Evolutionary conservation across 2,113 vertebrate species (phyloP).

Genomic region (Megaptera novaeangliae): DNA sequence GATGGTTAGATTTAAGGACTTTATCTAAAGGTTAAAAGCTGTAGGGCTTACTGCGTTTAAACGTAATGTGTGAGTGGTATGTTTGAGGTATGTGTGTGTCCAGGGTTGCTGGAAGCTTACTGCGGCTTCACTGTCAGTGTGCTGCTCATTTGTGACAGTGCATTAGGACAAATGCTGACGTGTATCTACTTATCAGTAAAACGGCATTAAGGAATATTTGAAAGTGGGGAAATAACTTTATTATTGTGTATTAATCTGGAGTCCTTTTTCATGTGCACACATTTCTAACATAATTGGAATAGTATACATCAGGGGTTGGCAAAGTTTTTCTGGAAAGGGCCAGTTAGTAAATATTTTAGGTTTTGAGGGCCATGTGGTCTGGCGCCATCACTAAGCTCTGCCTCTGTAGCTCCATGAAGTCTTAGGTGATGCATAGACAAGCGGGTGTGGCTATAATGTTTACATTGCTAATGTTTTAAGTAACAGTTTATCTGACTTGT

Average conservation of each 20-base stretch:
- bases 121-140: background rate
- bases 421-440: background rate
- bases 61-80: background rate
- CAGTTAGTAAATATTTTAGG: background rate
- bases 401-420: background rate
- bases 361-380: background rate
- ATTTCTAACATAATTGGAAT: background rate
- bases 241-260: background rate
- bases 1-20: background rate
- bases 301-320: background rate
- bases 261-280: background rate
- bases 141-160: background rate
- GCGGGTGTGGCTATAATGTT: background rate
- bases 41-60: background rate
- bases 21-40: background rate
- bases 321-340: background rate
- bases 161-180: background rate
- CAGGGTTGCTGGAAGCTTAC: background rate
- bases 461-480: background rate
- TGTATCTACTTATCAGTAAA: background rate
- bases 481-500: background rate
- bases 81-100: background rate
- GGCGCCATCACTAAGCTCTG: background rate
- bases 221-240: background rate
- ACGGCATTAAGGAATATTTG: background rate